Evolutionary conservation across 2,888 invertebrate species (phyloP).

Genomic region (Saturnia japonica): DNA sequence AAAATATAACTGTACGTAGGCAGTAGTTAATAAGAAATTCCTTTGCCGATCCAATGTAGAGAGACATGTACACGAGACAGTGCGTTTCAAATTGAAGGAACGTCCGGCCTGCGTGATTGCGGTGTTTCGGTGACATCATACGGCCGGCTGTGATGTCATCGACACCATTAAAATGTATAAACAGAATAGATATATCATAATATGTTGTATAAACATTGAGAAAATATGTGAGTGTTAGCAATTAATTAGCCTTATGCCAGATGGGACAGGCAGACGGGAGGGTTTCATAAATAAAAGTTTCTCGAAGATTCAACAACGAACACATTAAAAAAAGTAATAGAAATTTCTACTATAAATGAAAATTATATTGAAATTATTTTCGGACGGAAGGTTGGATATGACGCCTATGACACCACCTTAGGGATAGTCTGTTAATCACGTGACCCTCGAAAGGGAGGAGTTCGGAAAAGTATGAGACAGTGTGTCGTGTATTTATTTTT

Average conservation of each 20-base stretch:
- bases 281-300: too few relatives aligned
- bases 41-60: slow-evolving; percentile 28
- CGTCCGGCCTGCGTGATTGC: slow-evolving; percentile 41
- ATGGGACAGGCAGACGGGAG: neutral
- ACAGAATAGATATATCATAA: neutral
- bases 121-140: slow-evolving; percentile 56
- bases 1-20: neutral
- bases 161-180: slow-evolving; percentile 23
- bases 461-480: too few relatives aligned
- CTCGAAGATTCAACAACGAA: too few relatives aligned
- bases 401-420: too few relatives aligned
- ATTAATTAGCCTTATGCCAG: neutral
- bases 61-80: slow-evolving; percentile 18
- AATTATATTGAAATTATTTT: too few relatives aligned
- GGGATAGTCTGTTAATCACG: too few relatives aligned
- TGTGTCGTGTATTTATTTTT: too few relatives aligned
- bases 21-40: slow-evolving; percentile 34
- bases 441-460: too few relatives aligned
- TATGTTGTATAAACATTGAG: neutral
- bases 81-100: slow-evolving; percentile 56
- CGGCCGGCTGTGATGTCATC: slow-evolving; percentile 46
- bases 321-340: too few relatives aligned
- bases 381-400: too few relatives aligned
- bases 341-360: too few relatives aligned
- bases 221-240: neutral